Evolutionary conservation across 2,888 invertebrate species (phyloP), one percentile per base, ranked within the genome.

Genomic region (Drosophila histrio): DNA sequence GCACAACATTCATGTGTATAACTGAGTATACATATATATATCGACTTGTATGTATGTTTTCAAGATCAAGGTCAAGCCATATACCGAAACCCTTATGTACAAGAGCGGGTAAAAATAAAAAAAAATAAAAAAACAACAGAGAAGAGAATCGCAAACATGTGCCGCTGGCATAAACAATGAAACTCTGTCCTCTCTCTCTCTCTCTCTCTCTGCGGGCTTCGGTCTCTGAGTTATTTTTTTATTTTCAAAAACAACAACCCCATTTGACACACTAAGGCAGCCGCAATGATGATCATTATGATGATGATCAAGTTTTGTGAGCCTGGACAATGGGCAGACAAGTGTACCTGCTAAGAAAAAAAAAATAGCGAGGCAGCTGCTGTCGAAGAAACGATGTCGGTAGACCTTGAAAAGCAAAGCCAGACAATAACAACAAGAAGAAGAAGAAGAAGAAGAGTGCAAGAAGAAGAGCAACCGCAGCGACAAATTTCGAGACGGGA

Each of bases 21-120:
- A 6, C 7, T 24, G 13, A 26, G 43, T 54, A 54, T n/a, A n/a
- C n/a, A n/a, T 62, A 47, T 19, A 54, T 38, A 56, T 59, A 49
- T 24, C 22, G 36, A 28, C 21, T 43, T 34, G 49, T 69, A 30
- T 56, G 54, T 63, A 63, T 67, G 56, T 67, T 78, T 83, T 89
- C 89, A 89, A 89, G 90, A 90, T 89, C 90, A 89, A 90, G 90
- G 90, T 89, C 90, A 89, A 82, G 56, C 68, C 39, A 75, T 69
- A 68, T 72, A 71, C 50, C 38, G 9, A 47, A 28, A 46, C 46
- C 26, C 56, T 60, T 68, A 69, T 80, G 47, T 73, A 69, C 36
- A 64, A 24, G 30, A 26, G 30, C 15, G 24, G n/a, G n/a, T n/a
- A n/a, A n/a, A n/a, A n/a, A n/a, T n/a, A n/a, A n/a, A n/a, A n/a